Percentiles rank a stretch among this genome's conserved stretches.
phyloP scores from a whole-genome alignment of 2,888 invertebrate species.

The Ceraclea dissimilis region DNA sequence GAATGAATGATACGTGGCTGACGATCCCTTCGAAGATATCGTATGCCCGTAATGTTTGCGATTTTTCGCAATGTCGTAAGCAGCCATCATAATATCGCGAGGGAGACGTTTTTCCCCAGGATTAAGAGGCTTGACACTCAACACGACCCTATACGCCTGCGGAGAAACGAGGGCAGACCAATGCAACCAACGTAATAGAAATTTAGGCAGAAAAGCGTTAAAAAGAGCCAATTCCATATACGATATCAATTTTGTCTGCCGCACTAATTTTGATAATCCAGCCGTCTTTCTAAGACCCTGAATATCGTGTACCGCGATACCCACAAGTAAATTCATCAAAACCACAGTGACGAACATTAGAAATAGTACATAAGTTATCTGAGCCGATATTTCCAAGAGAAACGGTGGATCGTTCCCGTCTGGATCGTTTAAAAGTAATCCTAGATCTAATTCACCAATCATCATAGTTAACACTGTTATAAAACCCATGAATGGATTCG shows the following conservation, averaged over 20 bases:
- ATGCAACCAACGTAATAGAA: slow-evolving; percentile 64
- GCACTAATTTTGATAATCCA: slow-evolving; percentile 71
- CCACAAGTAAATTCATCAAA: slow-evolving; percentile 77
- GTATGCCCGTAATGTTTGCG: slow-evolving; percentile 63
- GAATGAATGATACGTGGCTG: slow-evolving; percentile 55
- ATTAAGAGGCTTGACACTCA: slow-evolving; percentile 77
- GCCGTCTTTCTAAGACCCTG: slow-evolving; percentile 81
- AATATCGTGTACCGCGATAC: slow-evolving; percentile 83
- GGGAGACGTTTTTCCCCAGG: slow-evolving; percentile 76
- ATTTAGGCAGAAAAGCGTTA: slow-evolving; percentile 69
- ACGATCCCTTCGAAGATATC: slow-evolving; percentile 57
- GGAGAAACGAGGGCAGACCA: slow-evolving; percentile 75
- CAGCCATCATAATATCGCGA: slow-evolving; percentile 69
- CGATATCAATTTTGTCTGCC: slow-evolving; percentile 80
- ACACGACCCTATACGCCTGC: slow-evolving; percentile 71
- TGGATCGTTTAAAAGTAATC: slow-evolving; percentile 66
- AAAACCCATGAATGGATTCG: slow-evolving; percentile 77
- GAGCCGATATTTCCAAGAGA: slow-evolving; percentile 70
- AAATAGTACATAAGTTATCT: slow-evolving; percentile 74
- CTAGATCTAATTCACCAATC: slow-evolving; percentile 78
- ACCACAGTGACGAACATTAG: slow-evolving; percentile 78
- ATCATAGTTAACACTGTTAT: slow-evolving; percentile 84
- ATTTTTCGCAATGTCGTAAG: slow-evolving; percentile 73
- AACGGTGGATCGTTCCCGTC: slow-evolving; percentile 70
- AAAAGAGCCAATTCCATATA: slow-evolving; percentile 78